Conservation (phyloP, 2,113 vertebrate species). For the Festucalex cinctus region DNA sequence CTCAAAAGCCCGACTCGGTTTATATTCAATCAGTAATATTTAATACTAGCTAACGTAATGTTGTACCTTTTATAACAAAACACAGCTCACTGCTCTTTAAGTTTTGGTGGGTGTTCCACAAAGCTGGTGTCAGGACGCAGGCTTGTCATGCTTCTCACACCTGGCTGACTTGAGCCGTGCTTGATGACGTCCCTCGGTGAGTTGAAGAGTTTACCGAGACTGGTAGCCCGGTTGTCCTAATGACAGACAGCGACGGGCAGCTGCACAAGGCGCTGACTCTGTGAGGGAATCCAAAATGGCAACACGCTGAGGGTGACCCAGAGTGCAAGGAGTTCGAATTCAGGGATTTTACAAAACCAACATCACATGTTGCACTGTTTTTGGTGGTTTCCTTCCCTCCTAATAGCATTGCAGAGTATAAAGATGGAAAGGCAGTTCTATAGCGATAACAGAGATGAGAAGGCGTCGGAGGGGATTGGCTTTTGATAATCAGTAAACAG, state of each 20-base stretch:
- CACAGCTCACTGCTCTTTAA: background rate
- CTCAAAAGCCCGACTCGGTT: too few species aligned
- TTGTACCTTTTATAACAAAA: background rate
- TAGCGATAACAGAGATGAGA: constrained; percentile 32
- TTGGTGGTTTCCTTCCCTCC: constrained; percentile 1
- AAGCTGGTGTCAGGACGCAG: background rate
- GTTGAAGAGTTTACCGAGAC: constrained; percentile 65
- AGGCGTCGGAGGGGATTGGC: constrained; percentile 70
- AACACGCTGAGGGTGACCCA: constrained; percentile 1
- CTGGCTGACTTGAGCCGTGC: background rate
- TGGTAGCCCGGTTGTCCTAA: constrained; percentile 24
- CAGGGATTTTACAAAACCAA: background rate
- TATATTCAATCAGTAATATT: too few species aligned
- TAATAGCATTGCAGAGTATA: constrained; percentile 69
- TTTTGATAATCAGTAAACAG: constrained; percentile 95
- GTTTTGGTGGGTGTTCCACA: background rate
- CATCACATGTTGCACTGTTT: background rate
- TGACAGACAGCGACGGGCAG: constrained; percentile 61
- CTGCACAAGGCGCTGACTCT: constrained; percentile 24
- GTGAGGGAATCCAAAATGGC: constrained; percentile 14
- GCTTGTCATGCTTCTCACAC: background rate
- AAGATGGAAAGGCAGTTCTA: constrained; percentile 82
- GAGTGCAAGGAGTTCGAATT: constrained; percentile 10
- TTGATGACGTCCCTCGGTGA: constrained; percentile 47
- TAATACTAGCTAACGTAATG: background rate